A percentile compares a stretch with the other conserved stretches of the same genome.
phyloP scores from a whole-genome alignment of 2,113 vertebrate species.

The Menura novaehollandiae region DNA sequence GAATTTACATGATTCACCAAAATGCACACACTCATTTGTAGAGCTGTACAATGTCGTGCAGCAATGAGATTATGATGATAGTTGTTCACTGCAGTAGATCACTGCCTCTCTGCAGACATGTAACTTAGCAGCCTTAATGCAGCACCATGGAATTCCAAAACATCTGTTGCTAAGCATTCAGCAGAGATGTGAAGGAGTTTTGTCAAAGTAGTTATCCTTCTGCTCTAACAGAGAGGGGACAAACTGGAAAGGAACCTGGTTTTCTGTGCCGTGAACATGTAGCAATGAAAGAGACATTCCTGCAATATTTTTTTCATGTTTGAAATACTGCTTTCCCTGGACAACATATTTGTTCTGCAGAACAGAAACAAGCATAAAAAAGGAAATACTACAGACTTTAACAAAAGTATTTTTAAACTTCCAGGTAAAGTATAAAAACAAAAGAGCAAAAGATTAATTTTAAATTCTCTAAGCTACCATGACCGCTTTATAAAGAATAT shows the following conservation, averaged over 20 bases:
- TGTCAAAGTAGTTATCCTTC: not conserved
- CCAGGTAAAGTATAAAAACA: not conserved
- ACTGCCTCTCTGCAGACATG: not conserved
- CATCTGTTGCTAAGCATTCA: not conserved
- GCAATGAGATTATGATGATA: not conserved
- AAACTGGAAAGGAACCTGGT: not conserved
- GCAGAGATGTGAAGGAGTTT: not conserved
- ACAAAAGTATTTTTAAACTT: not conserved
- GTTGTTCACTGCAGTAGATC: not conserved
- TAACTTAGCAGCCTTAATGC: not conserved
- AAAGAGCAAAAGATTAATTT: not conserved
- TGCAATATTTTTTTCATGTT: not conserved
- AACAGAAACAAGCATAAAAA: not conserved
- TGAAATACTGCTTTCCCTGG: not conserved
- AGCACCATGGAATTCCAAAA: not conserved
- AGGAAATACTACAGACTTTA: not conserved
- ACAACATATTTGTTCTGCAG: not conserved
- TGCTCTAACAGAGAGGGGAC: not conserved
- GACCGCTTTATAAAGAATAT: not conserved
- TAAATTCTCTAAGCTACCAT: not conserved
- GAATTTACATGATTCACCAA: not conserved
- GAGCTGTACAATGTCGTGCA: rapidly evolving
- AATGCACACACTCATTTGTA: rapidly evolving
- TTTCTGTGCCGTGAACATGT: rapidly evolving
- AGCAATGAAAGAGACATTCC: not conserved